Evolutionary conservation across 1,140 invertebrate species (phyloP).

Genomic region (Drosophila quadrilineata): DNA sequence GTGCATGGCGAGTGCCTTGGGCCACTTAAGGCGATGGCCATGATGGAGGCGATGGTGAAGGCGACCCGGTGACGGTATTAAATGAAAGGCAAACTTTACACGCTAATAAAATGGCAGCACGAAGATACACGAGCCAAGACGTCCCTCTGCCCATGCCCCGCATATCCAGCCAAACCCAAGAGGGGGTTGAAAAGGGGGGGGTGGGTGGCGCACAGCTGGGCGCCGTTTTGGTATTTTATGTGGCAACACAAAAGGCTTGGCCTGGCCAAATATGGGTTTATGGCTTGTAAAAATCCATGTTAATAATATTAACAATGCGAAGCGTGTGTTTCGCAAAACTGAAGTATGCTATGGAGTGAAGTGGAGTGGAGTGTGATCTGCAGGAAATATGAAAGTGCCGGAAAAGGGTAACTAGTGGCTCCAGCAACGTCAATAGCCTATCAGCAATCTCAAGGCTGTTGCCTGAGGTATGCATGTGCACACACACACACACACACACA

Average conservation of each 20-base stretch:
- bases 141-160: no score
- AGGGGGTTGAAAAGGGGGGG: neutral
- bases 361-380: neutral
- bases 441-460: conserved; percentile 44
- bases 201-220: conserved; percentile 41
- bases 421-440: conserved; percentile 34
- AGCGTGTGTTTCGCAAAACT: no score
- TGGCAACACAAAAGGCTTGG: conserved; percentile 68
- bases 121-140: no score
- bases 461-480: neutral
- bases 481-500: no score
- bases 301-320: conserved; percentile 74
- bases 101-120: conserved; percentile 65
- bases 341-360: no score
- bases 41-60: conserved; percentile 18
- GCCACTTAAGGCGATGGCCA: conserved; percentile 66
- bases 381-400: conserved; percentile 5
- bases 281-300: conserved; percentile 80
- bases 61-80: conserved; percentile 26
- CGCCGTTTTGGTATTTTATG: conserved; percentile 57
- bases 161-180: no score
- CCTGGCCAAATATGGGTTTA: conserved; percentile 69
- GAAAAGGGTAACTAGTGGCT: conserved; percentile 66
- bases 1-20: conserved; percentile 52
- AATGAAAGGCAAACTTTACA: conserved; percentile 71